phyloP scores from a whole-genome alignment of 1,140 invertebrate species.

The Rhagoletis pomonella region DNA sequence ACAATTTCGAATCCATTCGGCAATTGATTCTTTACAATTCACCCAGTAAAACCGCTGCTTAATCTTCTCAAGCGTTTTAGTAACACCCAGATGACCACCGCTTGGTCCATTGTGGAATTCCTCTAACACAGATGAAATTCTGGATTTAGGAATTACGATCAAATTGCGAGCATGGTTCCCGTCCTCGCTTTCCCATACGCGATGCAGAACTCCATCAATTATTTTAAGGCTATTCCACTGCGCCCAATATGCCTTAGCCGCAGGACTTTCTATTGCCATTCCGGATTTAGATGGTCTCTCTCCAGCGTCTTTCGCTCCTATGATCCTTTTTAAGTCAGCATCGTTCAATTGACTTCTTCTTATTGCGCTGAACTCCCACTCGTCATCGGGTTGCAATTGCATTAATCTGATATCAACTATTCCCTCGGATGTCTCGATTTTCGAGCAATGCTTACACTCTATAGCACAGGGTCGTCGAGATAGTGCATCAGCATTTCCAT shows the following conservation, averaged over 20 bases:
- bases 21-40: constrained; percentile 59
- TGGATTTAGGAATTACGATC: neutral
- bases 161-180: neutral
- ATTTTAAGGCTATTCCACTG: constrained; percentile 4
- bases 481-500: constrained; percentile 59
- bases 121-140: constrained; percentile 8
- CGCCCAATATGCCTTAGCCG: neutral
- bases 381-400: neutral
- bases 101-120: constrained; percentile 54
- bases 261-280: neutral
- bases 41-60: constrained; percentile 60
- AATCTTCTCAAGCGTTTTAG: constrained; percentile 57
- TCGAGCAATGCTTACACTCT: constrained; percentile 15
- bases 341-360: neutral
- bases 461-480: constrained; percentile 58
- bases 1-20: constrained; percentile 61
- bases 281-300: neutral
- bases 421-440: neutral
- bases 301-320: neutral
- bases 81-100: constrained; percentile 57
- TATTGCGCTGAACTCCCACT: neutral
- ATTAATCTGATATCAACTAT: constrained; percentile 15
- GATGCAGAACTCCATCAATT: neutral
- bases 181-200: constrained; percentile 14
- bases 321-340: neutral